Base-by-base conservation (phyloP, 2,113 vertebrate species). In the Mormyrus lacerda region DNA sequence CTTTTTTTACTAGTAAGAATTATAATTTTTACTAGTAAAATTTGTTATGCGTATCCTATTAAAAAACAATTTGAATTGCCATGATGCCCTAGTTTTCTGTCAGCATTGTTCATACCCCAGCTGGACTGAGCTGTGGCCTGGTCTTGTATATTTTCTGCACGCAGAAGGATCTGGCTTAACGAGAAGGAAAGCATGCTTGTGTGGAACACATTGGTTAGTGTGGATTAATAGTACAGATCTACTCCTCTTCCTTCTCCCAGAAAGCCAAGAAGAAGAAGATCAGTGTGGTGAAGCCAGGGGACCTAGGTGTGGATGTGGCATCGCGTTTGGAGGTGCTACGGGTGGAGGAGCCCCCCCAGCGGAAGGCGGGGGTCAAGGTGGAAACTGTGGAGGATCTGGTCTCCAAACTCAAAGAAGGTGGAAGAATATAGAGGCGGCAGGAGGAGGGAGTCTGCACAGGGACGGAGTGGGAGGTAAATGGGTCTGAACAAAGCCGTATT, bases 231-330 rank as follows among this genome's bases (percentile, higher is more conserved):
- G 82, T n/a, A 21, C 39, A 42, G 44, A 17, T 47, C 35, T 5
- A 1, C 48, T 42, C 15, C 45, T 86, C 27, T 42, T 6, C 82
- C 35, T 48, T 1, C n/a, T 90, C 88, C 44, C 91, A 98, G 97
- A 98, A 98, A 97, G 97, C 97, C 35, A 98, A 98, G 94, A 98
- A 98, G 93, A 98, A 98, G 95, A 97, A 98, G 93, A 97, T 98
- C 0, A 95, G 95, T 0, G 95, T 93, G 10, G 5, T 98, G 91
- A 98, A 97, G 91, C 93, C 96, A 0, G 93, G 94, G 8, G 97
- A 98, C 88, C 93, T 98, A 48, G 97, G 97, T 0, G 96, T 98
- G 92, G 97, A 98, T 48, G 79, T 97, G 39, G 94, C 94, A 3
- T 96, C 97, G 1, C 95, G 94, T 76, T 1, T 98, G 90, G 94